Base-by-base conservation (phyloP, 2,888 invertebrate genomes). In the Cephus rjabovi region DNA sequence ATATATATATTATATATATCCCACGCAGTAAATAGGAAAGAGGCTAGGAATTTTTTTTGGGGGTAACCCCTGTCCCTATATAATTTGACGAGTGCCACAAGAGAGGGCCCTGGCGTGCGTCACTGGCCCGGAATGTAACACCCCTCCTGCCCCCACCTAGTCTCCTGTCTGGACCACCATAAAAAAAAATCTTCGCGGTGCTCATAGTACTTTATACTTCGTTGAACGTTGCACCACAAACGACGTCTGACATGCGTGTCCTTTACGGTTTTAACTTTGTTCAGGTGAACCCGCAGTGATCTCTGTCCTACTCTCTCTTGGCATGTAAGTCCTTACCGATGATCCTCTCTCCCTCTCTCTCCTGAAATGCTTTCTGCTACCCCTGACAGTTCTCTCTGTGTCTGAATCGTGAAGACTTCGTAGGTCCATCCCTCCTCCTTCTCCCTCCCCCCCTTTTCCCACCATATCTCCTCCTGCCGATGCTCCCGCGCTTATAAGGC, bases 111-210 rank as follows among this genome's bases (percentile, higher is more conserved):
- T 40, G 40, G 40, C 40, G 15, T 40, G 89, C 89, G 89, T 90
- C 89, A 90, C 87, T 86, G 85, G 85, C 84, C 83, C 85, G 89
- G 89, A 90, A 90, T 90, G 89, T 87, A 87, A 89, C 88, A 88
- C 87, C 86, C 70, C 30, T 82, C 79, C 77, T 76, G 15, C 70
- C 12, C 77, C 76, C 15, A 12, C 33, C 30, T 35, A 35, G 35
- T 9, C 70, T 12, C n/a, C 31, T 70, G 70, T 70, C 70, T 81
- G 83, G 75, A 77, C 82, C 81, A 79, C 77, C 79, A 76, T 80
- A 82, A 83, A 80, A 81, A 81, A 82, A 80, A 80, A 77, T 75
- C 77, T 80, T 56, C 75, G 76, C 70, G 79, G 77, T 78, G 75
- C 70, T 79, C 78, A 76, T 76, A 81, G 79, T 78, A 73, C 12